Percentiles rank a stretch among this genome's conserved stretches.
These are phyloP conservation scores for Ernsta delagoae DNA, from an alignment of 2,888 invertebrate genomes.

Conservation along the genomic window DNA sequence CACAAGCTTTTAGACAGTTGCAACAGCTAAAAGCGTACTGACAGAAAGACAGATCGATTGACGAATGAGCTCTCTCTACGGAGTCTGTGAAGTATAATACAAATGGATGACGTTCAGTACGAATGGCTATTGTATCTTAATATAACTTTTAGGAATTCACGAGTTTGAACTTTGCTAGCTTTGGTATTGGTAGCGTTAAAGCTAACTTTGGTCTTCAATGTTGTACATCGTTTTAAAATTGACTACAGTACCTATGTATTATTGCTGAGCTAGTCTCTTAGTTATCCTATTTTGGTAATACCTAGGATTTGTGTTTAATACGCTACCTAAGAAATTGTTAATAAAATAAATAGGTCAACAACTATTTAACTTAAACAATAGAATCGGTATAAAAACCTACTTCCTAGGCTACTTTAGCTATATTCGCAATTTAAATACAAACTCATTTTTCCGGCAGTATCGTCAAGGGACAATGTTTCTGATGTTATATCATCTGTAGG, in stretches of 20 bases:
- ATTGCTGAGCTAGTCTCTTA: too few species aligned
- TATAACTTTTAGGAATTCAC: too few species aligned
- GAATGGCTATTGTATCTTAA: neutral
- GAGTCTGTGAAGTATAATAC: neutral
- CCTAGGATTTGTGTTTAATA: too few species aligned
- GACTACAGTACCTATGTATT: too few species aligned
- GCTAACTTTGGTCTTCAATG: too few species aligned
- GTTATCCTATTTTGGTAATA: too few species aligned
- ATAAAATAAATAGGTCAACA: too few species aligned
- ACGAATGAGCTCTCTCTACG: neutral
- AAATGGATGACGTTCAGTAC: neutral
- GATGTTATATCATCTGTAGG: constrained; percentile 8
- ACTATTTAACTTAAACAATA: neutral
- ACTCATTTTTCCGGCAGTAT: constrained; percentile 16
- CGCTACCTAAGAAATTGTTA: too few species aligned
- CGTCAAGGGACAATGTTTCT: constrained; percentile 16
- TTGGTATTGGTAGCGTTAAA: neutral
- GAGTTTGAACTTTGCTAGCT: too few species aligned
- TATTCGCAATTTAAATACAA: constrained; percentile 23
- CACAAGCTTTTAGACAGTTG: neutral
- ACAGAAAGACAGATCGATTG: constrained; percentile 15
- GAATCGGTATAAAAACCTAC: neutral
- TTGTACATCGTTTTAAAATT: too few species aligned
- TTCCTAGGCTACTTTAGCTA: constrained; percentile 9
- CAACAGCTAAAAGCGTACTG: constrained; percentile 11